phyloP scores from a whole-genome alignment of 2,888 invertebrate species.

The Ctena decussata region DNA sequence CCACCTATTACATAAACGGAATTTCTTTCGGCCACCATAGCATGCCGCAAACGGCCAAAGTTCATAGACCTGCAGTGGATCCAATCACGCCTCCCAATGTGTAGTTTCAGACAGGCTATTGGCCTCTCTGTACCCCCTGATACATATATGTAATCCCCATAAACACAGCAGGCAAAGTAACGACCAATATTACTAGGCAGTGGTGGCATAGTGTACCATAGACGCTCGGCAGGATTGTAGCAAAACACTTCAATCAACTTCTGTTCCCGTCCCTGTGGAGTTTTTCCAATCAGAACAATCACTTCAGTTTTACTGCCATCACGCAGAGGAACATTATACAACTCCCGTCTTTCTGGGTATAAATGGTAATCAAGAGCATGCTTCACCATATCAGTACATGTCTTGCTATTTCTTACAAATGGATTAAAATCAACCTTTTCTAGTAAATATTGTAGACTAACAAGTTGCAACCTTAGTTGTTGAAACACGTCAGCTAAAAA shows the following conservation, averaged over 20 bases:
- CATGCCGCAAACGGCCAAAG: slow-evolving; percentile 62
- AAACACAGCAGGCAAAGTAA: slow-evolving; percentile 66
- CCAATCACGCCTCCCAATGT: slow-evolving; percentile 62
- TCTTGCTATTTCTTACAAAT: slow-evolving; percentile 48
- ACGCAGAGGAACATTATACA: slow-evolving; percentile 56
- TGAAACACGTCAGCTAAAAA: slow-evolving; percentile 67
- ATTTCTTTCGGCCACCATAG: slow-evolving; percentile 62
- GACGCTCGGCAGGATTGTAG: slow-evolving; percentile 60
- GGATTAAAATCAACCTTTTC: slow-evolving; percentile 67
- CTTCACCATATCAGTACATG: slow-evolving; percentile 59
- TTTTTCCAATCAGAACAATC: slow-evolving; percentile 65
- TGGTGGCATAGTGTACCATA: slow-evolving; percentile 69
- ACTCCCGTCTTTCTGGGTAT: slow-evolving; percentile 61
- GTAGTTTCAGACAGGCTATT: slow-evolving; percentile 62
- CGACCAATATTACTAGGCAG: slow-evolving; percentile 63
- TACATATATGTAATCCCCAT: slow-evolving; percentile 66
- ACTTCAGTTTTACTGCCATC: slow-evolving; percentile 62
- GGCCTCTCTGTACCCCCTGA: slow-evolving; percentile 66
- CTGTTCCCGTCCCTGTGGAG: slow-evolving; percentile 65
- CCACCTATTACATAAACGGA: slow-evolving; percentile 66
- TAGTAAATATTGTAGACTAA: slow-evolving; percentile 67
- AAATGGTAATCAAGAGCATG: slow-evolving; percentile 63
- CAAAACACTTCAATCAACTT: slow-evolving; percentile 65
- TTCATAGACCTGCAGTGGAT: slow-evolving; percentile 69
- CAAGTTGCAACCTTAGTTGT: slow-evolving; percentile 61